Conservation (phyloP, 2,888 invertebrate genomes). For the Drosophila pullipes region DNA sequence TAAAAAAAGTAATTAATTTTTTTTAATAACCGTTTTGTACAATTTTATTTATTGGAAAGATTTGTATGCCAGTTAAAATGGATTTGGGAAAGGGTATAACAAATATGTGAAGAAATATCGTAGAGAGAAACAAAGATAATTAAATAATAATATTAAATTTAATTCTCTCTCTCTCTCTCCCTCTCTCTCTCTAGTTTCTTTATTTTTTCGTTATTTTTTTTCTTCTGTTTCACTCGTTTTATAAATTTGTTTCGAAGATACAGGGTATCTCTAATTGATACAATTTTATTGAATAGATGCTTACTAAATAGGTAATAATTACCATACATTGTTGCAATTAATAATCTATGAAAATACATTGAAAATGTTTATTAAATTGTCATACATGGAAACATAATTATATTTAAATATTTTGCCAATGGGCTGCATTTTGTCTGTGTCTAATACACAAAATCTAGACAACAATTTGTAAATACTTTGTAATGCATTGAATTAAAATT, state of each 20-base stretch:
- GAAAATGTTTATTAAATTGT: not conserved
- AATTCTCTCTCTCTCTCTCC: not conserved
- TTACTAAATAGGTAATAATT: not conserved
- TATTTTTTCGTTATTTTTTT: not conserved
- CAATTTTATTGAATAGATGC: too few relatives aligned
- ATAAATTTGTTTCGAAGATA: not conserved
- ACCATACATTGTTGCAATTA: not conserved
- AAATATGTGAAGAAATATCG: not conserved
- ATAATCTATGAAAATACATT: not conserved
- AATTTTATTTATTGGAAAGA: not conserved
- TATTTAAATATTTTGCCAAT: not conserved
- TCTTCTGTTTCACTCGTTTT: not conserved
- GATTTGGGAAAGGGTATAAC: not conserved
- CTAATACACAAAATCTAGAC: not conserved
- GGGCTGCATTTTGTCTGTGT: not conserved
- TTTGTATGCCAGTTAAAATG: not conserved
- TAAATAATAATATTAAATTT: not conserved
- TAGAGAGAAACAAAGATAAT: not conserved
- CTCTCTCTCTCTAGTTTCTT: not conserved
- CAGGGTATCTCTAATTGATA: not conserved
- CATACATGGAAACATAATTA: not conserved
- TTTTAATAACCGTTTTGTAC: not conserved
- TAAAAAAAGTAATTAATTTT: constrained; percentile 5
- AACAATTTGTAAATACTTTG: not conserved
- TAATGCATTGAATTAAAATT: not conserved